These are phyloP conservation scores for Streptopelia turtur DNA, from an alignment of 2,797 vertebrate genomes.

Conservation along the genomic window DNA sequence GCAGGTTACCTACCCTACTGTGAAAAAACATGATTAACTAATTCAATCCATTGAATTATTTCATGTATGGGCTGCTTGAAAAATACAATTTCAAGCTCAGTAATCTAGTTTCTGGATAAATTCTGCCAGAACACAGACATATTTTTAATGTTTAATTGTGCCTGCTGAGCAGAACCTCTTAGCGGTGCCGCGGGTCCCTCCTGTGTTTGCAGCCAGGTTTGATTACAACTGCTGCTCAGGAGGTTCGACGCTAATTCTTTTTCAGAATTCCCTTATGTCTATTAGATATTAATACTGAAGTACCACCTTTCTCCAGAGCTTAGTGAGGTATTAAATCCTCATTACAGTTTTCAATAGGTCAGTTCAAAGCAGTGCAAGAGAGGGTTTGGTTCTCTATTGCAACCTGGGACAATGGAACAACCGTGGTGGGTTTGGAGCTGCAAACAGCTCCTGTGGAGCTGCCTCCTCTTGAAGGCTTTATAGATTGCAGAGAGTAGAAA, in stretches of 20 bases:
- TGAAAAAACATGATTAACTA: neutral
- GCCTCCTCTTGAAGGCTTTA: neutral
- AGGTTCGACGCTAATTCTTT: neutral
- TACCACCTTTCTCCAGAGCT: neutral
- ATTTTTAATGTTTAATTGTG: neutral
- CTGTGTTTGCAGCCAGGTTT: conserved; percentile 8
- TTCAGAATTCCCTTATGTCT: neutral
- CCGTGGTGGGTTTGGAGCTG: neutral
- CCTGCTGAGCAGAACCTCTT: conserved; percentile 18
- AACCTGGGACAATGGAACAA: neutral
- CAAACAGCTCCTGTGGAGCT: neutral
- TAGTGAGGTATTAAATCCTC: neutral
- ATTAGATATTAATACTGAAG: neutral
- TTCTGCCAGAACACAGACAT: neutral
- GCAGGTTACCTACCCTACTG: neutral
- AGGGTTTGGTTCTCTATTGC: neutral
- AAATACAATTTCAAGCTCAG: neutral
- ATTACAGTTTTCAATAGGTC: neutral
- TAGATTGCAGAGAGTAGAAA: neutral
- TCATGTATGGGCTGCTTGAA: neutral
- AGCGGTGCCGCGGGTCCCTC: neutral
- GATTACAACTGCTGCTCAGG: neutral
- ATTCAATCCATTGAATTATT: neutral
- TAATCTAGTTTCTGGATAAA: neutral
- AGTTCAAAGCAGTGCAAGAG: neutral